Base-by-base conservation (phyloP, 2,888 invertebrate species). In the Amphipoea oculea region DNA sequence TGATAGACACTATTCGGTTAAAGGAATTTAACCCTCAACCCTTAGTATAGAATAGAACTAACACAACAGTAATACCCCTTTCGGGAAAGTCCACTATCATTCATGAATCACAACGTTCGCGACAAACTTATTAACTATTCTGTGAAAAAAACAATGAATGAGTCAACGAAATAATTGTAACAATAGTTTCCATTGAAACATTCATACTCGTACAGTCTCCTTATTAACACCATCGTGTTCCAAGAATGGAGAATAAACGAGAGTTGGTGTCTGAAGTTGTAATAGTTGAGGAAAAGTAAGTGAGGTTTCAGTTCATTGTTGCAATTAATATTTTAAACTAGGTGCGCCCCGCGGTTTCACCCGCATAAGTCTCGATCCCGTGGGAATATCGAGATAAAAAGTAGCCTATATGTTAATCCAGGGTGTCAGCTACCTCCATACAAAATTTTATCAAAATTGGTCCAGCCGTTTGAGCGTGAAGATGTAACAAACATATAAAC, bases 141-240 rank as follows among this genome's bases (percentile, higher is more conserved):
- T 70, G 54, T 71, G 78, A 78, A 82, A 78, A 63, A 63, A 51
- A 17, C 60, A 73, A 70, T 63, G 54, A 70, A 73, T 73, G 70
- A 83, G 62, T 82, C 78, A 78, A 51, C 11, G 4, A 60, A 29
- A 62, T 70, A 63, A 66, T 73, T 82, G 42, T 23, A 29, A 29
- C 20, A 62, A 69, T 23, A 72, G 71, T 72, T 81, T 62, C 60
- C 20, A 80, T 9, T 60, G 23, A 69, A 65, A 36, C 20, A 40
- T 48, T 78, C 17, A 54, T 40, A 60, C 4, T 78, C 17, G 45
- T 40, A 60, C 4, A 14, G 70, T 48, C 23, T 62, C 14, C 14
- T 3, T 67, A 40, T 45, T 45, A 66, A 40, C 4, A 71, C 45
- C 29, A 40, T 67, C n/a, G 12, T 42, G 29, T 81, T 81, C 76